phyloP scores from a whole-genome alignment of 2,113 vertebrate species.

The Zosterops lateralis region DNA sequence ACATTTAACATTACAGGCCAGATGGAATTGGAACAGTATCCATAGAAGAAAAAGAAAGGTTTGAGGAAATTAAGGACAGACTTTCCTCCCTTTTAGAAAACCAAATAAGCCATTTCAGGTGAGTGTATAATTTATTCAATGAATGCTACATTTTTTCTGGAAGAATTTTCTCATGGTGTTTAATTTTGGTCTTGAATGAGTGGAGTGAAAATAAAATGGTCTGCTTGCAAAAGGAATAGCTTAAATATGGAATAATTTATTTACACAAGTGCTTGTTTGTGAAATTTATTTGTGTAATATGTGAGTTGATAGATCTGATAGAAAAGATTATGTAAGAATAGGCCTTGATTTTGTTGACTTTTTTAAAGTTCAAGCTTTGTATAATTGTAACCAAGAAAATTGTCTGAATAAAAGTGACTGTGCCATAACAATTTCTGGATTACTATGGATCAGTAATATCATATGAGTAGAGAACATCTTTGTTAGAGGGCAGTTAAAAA shows the following conservation, averaged over 20 bases:
- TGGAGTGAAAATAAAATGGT: not conserved
- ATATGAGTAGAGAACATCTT: not conserved
- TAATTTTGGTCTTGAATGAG: not conserved
- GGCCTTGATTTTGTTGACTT: not conserved
- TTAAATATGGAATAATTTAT: not conserved
- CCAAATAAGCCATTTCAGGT: conserved; percentile 97
- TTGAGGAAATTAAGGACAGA: conserved; percentile 87
- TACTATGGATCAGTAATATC: not conserved
- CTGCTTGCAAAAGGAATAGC: not conserved
- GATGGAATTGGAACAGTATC: conserved; percentile 95
- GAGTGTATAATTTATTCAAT: conserved; percentile 1
- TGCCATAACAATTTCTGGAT: not conserved
- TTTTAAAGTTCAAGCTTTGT: not conserved
- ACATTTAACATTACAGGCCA: conserved; percentile 78
- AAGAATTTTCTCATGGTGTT: not conserved
- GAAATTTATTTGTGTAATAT: not conserved
- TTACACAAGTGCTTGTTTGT: not conserved
- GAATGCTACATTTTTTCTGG: not conserved
- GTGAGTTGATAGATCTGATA: not conserved
- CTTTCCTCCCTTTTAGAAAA: conserved; percentile 88
- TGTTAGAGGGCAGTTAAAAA: not conserved
- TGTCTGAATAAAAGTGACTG: not conserved
- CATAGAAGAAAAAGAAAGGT: conserved; percentile 88
- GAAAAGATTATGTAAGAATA: not conserved
- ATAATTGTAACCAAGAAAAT: not conserved